phyloP scores from a whole-genome alignment of 2,113 vertebrate genomes.

The Crocuta crocuta region DNA sequence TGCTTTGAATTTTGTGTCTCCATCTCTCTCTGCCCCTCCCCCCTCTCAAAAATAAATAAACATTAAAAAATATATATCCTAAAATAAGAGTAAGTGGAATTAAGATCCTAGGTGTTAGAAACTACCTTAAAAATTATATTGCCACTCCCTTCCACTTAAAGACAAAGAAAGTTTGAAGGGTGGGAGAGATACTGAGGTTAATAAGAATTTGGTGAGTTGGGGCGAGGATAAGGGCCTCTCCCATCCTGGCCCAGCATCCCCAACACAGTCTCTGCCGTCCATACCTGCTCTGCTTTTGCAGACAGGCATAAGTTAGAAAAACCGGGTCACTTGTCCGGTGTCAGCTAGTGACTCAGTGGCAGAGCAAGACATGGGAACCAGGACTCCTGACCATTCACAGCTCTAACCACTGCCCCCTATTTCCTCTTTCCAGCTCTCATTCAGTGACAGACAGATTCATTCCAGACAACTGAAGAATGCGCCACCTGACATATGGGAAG shows the following conservation, averaged over 20 bases:
- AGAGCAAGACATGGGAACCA: conserved; percentile 22
- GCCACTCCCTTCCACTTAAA: background rate
- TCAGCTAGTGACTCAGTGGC: conserved; percentile 52
- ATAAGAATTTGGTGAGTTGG: background rate
- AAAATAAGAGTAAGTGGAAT: background rate
- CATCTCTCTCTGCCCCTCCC: too few species aligned
- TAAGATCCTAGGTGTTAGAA: background rate
- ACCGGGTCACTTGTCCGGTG: background rate
- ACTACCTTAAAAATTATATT: background rate
- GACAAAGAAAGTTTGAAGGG: background rate
- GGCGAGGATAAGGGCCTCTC: background rate
- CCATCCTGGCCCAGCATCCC: background rate
- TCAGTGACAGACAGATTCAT: conserved; percentile 16
- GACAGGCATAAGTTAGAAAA: background rate
- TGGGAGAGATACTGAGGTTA: background rate
- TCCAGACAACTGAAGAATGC: background rate
- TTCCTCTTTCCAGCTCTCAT: conserved; percentile 63
- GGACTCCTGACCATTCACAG: background rate
- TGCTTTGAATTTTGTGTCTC: too few species aligned
- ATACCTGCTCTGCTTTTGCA: background rate
- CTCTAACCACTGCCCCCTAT: background rate
- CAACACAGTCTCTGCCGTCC: background rate
- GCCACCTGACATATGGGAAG: background rate
- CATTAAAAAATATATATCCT: background rate
- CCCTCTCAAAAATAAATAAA: background rate